Base-by-base conservation (phyloP, 2,113 vertebrate species). In the Sitta europaea region DNA sequence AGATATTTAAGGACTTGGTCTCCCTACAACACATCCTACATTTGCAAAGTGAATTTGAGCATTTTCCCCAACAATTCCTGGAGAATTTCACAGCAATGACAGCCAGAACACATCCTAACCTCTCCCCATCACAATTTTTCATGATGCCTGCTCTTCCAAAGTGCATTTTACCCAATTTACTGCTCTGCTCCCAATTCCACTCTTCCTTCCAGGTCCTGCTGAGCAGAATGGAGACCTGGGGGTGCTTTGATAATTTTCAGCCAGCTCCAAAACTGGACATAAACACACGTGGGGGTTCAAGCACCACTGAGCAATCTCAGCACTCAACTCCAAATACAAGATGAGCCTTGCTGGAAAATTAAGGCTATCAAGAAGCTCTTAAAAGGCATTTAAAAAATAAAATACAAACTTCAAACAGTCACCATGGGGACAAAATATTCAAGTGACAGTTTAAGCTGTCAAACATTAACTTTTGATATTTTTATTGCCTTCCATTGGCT, bases 401-500 rank as follows among this genome's bases (percentile, higher is more conserved):
- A 82, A 77, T 7, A 9, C 42, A 85, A 89, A 76, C 77, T 94
- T 86, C 84, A 85, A 75, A 61, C 53, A 45, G 61, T 62, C 48
- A 17, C 65, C 73, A 65, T 2, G 17, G 86, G 84, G 50, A 66
- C 23, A 35, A 47, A 76, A 38, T 54, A 86, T 83, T 67, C 86
- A 59, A 76, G 42, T 31, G 38, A 58, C 66, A 25, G 78, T 90
- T 94, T 79, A 58, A 90, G 24, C 70, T 80, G 66, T 54, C 74
- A 90, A 66, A 72, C 16, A 5, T 68, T 81, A 92, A 75, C 62
- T 43, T 38, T 5, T 12, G 54, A 62, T 65, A 43, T 18, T 48
- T 86, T 94, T 77, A 80, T 59, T 86, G 67, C 82, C 51, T 96
- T 90, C 85, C 85, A 71, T 23, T 73, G 85, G 54, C 67, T 70